Evolutionary conservation across 1,140 invertebrate species (phyloP), one percentile per base, ranked within the genome.

Genomic region (Belonocnema kinseyi): DNA sequence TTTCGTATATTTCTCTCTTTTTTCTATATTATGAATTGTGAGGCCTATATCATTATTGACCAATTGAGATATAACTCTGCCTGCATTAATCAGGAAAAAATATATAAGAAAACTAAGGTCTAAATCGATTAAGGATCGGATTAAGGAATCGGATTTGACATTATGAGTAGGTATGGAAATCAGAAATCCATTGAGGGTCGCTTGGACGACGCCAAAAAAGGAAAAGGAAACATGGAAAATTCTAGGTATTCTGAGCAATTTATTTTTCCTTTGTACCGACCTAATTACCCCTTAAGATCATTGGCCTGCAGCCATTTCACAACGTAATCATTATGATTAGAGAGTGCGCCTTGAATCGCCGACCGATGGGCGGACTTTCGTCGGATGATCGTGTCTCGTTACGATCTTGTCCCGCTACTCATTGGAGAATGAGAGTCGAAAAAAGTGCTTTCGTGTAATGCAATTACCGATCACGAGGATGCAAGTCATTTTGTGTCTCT

Each of bases 281-380:
- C 61, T 66, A 66, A 66, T 66, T 66, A 66, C 21, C 26, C 40
- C 61, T 40, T 46, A 13, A 66, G 26, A 66, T 66, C 61, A 66
- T 66, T 66, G 33, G 26, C 61, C 61, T 10, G 61, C 61, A 66
- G 61, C 40, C 16, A 66, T 66, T 66, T 66, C 61, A 66, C 61
- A 66, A 66, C 61, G 26, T 66, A 66, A 66, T 66, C 33, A 66
- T 66, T 66, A 66, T 66, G 61, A 66, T 66, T 66, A 66, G 61
- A 66, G 26, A 61, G 21, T 46, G 61, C 61, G 61, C 61, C 61
- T 66, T 66, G 61, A 66, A 66, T 40, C 40, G 40, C n/a, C 61
- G 40, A n/a, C 61, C 11, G 40, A 26, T 66, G 61, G 58, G 46
- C 40, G 12, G 61, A 66, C 61, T 66, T 66, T 66, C 33, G 61